These are phyloP conservation scores for Glaucomys volans DNA, from an alignment of 2,113 vertebrate species.

Conservation along the genomic window DNA sequence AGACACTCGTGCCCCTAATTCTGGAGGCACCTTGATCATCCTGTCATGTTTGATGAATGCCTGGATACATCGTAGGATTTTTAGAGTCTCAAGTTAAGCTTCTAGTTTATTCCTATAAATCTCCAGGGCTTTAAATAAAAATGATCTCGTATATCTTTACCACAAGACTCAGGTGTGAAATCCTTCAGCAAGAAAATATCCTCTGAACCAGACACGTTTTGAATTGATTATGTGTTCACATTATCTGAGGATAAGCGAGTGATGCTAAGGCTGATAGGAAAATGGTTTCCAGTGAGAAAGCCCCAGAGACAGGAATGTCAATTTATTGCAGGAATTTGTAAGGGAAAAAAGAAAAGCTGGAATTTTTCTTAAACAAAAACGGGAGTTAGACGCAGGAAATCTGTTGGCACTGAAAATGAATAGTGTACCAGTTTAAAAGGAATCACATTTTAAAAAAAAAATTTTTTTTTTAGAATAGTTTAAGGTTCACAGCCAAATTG, in stretches of 20 bases:
- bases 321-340: neutral
- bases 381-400: neutral
- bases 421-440: neutral
- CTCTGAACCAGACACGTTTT: constrained; percentile 49
- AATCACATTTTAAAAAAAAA: neutral
- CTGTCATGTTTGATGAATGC: constrained; percentile 71
- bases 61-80: constrained; percentile 67
- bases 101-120: constrained; percentile 81
- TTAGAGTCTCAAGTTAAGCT: constrained; percentile 79
- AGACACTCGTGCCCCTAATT: constrained; percentile 39
- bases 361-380: constrained; percentile 47
- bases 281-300: neutral
- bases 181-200: constrained; percentile 59
- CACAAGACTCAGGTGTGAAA: constrained; percentile 63
- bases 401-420: neutral
- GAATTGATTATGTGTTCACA: constrained; percentile 48
- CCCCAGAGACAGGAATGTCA: neutral
- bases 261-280: neutral
- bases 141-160: constrained; percentile 62
- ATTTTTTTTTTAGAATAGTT: neutral
- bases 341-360: neutral
- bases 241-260: neutral
- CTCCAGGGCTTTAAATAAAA: constrained; percentile 75
- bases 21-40: constrained; percentile 66
- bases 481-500: neutral